Conservation (phyloP, 2,113 vertebrate genomes). For the Catharus fuscescens region DNA sequence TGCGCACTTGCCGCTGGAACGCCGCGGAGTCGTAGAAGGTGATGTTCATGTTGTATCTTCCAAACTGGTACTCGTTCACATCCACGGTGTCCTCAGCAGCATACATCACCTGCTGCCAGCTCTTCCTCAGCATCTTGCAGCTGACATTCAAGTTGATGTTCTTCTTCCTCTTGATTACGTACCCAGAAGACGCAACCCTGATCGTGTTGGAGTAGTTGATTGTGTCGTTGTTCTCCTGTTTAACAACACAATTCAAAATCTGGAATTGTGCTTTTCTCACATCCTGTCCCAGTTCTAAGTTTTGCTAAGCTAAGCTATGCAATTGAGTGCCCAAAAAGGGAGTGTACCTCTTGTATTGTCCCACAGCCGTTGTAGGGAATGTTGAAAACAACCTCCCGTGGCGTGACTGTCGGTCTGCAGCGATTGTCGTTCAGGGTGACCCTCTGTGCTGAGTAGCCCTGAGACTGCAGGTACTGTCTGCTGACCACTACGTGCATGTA, state of each 20-base stretch:
- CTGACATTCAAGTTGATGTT: conserved; percentile 55
- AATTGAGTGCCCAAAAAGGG: accelerated
- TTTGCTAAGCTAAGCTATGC: background rate
- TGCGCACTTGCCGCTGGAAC: conserved; percentile 44
- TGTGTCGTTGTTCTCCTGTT: conserved; percentile 69
- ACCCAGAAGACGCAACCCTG: background rate
- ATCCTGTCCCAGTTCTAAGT: background rate
- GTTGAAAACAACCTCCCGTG: conserved; percentile 53
- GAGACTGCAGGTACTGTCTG: conserved; percentile 59
- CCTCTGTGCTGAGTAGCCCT: conserved; percentile 40
- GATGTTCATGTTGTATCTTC: conserved; percentile 63
- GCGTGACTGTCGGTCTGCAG: conserved; percentile 45
- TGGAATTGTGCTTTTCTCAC: background rate
- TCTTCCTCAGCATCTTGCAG: conserved; percentile 74
- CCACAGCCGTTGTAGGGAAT: conserved; percentile 73
- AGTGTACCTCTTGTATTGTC: conserved; percentile 53
- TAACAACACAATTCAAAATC: background rate
- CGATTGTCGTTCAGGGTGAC: background rate
- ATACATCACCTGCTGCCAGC: conserved; percentile 70
- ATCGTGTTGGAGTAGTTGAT: conserved; percentile 76
- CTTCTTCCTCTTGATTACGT: conserved; percentile 63
- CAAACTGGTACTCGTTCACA: conserved; percentile 49
- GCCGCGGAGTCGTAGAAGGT: conserved; percentile 68
- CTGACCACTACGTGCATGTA: conserved; percentile 72
- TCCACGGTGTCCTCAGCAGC: conserved; percentile 24